Conservation (phyloP, 2,888 invertebrate species). For the Doris montereyensis region DNA sequence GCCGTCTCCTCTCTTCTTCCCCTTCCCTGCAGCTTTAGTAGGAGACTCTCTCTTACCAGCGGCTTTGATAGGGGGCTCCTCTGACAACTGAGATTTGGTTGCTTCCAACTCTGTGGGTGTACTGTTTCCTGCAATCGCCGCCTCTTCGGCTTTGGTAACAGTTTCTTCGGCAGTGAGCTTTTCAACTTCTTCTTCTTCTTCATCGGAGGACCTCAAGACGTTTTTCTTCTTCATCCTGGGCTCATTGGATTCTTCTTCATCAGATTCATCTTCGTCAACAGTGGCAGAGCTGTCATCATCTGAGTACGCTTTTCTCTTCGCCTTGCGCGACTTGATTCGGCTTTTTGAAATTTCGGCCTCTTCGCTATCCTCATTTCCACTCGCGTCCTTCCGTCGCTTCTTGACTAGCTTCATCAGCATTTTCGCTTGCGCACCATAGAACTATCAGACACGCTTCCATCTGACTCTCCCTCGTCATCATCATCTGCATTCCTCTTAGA, state of each 20-base stretch:
- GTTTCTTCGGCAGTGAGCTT: background rate
- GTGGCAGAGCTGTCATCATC: constrained; percentile 37
- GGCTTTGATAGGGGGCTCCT: too few relatives aligned
- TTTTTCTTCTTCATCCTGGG: constrained; percentile 40
- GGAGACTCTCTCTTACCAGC: too few relatives aligned
- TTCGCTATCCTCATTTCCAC: background rate
- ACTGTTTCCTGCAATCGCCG: background rate
- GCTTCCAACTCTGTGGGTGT: background rate
- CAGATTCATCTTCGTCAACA: constrained; percentile 35
- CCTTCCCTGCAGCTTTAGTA: background rate
- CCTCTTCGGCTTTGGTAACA: background rate
- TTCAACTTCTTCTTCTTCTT: constrained; percentile 44
- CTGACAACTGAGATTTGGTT: background rate
- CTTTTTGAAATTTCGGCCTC: constrained; percentile 16
- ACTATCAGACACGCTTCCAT: constrained; percentile 36
- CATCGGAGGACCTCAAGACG: constrained; percentile 37
- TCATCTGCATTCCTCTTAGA: constrained; percentile 25
- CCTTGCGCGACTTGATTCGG: constrained; percentile 35
- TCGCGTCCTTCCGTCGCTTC: constrained; percentile 38
- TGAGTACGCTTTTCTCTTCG: constrained; percentile 29
- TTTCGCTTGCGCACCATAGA: constrained; percentile 35
- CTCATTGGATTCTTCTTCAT: constrained; percentile 8
- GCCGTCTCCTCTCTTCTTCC: background rate
- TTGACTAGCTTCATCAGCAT: constrained; percentile 37
- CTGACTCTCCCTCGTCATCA: constrained; percentile 45